Conservation (phyloP, 2,113 vertebrate genomes). For the Steatornis caripensis region DNA sequence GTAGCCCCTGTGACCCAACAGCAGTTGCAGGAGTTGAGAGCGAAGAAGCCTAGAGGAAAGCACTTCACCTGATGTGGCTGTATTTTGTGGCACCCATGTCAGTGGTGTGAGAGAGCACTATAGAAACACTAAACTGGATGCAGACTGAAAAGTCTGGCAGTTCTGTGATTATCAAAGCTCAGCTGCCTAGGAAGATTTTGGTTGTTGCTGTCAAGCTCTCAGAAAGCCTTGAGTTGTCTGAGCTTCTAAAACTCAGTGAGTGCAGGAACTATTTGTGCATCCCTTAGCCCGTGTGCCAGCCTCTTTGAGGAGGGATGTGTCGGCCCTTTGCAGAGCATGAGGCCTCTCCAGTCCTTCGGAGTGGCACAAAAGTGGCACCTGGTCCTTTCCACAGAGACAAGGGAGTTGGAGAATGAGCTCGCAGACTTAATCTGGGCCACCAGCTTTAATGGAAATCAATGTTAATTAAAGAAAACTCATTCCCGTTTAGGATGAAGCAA, state of each 20-base stretch:
- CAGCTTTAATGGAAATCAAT: neutral
- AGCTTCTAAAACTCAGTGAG: neutral
- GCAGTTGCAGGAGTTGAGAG: neutral
- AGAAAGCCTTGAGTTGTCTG: neutral
- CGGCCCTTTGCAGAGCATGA: neutral
- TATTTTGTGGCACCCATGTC: neutral
- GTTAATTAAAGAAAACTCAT: neutral
- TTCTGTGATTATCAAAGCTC: neutral
- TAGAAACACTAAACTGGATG: neutral
- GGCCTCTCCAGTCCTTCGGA: neutral
- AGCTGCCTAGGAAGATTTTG: neutral
- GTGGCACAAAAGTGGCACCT: neutral
- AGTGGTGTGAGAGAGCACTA: fast-evolving
- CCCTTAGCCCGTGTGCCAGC: neutral
- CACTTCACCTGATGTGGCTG: neutral
- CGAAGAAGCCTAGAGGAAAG: neutral
- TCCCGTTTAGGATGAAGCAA: neutral
- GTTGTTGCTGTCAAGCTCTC: neutral
- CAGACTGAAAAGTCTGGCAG: neutral
- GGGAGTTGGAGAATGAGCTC: neutral
- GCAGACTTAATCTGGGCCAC: neutral
- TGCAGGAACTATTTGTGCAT: neutral
- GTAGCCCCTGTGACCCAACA: neutral
- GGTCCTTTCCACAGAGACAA: neutral
- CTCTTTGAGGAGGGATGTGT: neutral